A percentile compares a stretch with the other conserved stretches of the same genome.
Conservation (phyloP, 2,113 vertebrate genomes). For the Delphinus delphis region DNA sequence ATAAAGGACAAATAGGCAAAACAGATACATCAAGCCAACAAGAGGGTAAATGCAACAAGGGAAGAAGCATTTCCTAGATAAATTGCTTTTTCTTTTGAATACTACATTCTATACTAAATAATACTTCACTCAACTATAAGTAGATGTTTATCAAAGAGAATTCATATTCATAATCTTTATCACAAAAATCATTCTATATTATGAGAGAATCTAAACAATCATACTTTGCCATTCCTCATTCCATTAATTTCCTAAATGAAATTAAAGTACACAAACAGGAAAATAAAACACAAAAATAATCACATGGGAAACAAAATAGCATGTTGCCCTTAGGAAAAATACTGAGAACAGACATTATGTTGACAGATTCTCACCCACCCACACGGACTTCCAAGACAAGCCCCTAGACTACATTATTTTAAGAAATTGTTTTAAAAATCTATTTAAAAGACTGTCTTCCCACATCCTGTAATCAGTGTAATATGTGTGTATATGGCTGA, state of each 20-base stretch:
- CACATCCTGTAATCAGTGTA: neutral
- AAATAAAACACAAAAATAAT: conserved; percentile 40
- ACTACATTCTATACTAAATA: conserved; percentile 28
- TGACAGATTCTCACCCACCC: conserved; percentile 54
- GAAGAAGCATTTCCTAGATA: conserved; percentile 44
- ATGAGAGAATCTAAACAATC: conserved; percentile 39
- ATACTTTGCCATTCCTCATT: conserved; percentile 19
- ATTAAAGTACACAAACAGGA: neutral
- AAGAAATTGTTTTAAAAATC: conserved; percentile 57
- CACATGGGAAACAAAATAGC: conserved; percentile 44
- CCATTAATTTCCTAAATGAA: neutral
- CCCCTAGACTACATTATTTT: conserved; percentile 43
- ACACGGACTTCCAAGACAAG: conserved; percentile 43
- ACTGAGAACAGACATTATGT: conserved; percentile 42
- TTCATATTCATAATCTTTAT: neutral
- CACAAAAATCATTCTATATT: neutral
- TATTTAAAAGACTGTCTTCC: conserved; percentile 39
- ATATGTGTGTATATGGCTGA: neutral
- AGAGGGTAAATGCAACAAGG: neutral
- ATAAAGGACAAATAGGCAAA: conserved; percentile 34
- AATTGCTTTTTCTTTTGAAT: conserved; percentile 46
- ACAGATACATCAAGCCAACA: neutral
- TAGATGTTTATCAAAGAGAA: conserved; percentile 54
- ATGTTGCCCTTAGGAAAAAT: conserved; percentile 52
- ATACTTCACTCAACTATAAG: neutral